Evolutionary conservation across 2,888 invertebrate genomes (phyloP).

Genomic region (Spisula subtruncata): DNA sequence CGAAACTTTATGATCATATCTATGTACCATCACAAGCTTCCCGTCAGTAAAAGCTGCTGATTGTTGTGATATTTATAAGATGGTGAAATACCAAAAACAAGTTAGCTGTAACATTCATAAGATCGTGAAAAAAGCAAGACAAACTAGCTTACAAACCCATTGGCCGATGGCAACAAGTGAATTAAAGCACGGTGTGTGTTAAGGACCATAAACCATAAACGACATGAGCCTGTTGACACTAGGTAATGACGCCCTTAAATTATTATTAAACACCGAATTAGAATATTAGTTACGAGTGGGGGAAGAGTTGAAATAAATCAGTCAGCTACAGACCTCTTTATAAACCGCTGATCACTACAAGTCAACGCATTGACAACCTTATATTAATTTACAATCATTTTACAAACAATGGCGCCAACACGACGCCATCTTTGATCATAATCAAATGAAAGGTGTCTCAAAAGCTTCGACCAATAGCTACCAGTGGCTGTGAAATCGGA

Average conservation of each 20-base stretch:
- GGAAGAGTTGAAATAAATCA: neutral
- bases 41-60: neutral
- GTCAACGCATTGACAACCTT: neutral
- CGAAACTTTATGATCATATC: neutral
- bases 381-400: conserved; percentile 14
- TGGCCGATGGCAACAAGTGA: neutral
- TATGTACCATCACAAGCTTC: neutral
- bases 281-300: neutral
- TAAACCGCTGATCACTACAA: neutral
- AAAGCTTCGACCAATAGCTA: too few relatives aligned
- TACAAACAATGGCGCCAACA: neutral
- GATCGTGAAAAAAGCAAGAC: neutral
- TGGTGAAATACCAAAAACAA: neutral
- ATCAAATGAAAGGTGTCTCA: too few relatives aligned
- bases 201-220: neutral
- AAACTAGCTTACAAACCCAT: neutral
- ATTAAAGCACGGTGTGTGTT: neutral
- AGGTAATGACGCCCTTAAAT: conserved; percentile 9
- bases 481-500: too few relatives aligned
- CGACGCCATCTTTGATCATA: neutral
- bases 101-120: neutral
- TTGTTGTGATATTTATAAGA: neutral
- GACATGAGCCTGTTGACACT: neutral
- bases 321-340: neutral
- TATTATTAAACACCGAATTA: conserved; percentile 14